These are phyloP conservation scores for Struthidea cinerea DNA, from an alignment of 2,113 vertebrate species.

Conservation along the genomic window DNA sequence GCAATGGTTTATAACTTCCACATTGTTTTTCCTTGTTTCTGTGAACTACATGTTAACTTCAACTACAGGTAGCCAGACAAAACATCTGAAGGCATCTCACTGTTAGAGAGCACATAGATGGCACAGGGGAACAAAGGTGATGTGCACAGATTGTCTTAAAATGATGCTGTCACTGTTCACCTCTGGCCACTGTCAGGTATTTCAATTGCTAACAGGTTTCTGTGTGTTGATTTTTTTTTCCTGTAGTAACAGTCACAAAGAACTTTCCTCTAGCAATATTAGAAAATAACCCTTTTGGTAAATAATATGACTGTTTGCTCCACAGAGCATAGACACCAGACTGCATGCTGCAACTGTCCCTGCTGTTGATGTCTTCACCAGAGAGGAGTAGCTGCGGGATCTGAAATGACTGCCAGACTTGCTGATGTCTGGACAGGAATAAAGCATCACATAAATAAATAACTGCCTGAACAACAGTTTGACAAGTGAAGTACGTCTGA, in stretches of 20 bases:
- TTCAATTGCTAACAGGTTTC: neutral
- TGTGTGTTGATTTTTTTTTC: neutral
- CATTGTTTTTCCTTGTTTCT: neutral
- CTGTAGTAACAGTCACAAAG: neutral
- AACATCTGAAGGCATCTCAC: neutral
- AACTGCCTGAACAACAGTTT: neutral
- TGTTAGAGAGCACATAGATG: neutral
- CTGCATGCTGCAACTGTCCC: neutral
- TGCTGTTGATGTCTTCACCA: neutral
- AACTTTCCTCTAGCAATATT: neutral
- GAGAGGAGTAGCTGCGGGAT: neutral
- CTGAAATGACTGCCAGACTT: neutral
- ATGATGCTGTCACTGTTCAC: neutral
- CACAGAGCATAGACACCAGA: neutral
- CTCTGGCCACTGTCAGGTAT: neutral
- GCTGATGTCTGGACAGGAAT: neutral
- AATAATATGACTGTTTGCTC: neutral
- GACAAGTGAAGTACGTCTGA: conserved; percentile 8
- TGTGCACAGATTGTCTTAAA: neutral
- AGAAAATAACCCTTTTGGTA: neutral
- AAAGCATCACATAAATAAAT: neutral
- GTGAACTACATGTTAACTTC: neutral
- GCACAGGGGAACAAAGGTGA: neutral
- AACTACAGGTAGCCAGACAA: neutral
- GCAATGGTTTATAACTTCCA: neutral